phyloP scores from a whole-genome alignment of 2,797 vertebrate species.

The Ctenochaetus hawaiiensis region DNA sequence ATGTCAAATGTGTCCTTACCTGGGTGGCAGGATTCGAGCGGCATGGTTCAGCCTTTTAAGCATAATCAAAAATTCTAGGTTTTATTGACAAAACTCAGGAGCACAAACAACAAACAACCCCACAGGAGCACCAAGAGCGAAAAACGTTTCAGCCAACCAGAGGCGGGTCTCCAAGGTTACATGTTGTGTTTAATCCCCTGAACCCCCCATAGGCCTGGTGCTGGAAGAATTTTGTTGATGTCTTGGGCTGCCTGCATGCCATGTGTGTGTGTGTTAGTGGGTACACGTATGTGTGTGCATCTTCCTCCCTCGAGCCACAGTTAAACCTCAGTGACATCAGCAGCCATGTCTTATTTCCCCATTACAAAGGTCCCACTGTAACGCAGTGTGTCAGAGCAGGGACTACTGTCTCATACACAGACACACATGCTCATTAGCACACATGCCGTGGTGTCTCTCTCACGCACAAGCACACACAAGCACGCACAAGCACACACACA shows the following conservation, averaged over 20 bases:
- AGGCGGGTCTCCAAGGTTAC: constrained; percentile 76
- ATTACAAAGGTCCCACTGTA: constrained; percentile 79
- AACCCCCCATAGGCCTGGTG: constrained; percentile 65
- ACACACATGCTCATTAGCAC: constrained; percentile 56
- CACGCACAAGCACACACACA: constrained; percentile 16
- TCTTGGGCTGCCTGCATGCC: constrained; percentile 54
- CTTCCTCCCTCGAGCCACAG: constrained; percentile 65
- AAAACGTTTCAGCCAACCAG: constrained; percentile 61
- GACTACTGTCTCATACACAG: constrained; percentile 52
- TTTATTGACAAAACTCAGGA: constrained; percentile 60
- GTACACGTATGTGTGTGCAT: constrained; percentile 12
- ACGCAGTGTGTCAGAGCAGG: constrained; percentile 75
- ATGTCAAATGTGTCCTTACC: constrained; percentile 55
- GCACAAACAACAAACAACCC: constrained; percentile 62
- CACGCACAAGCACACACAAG: constrained; percentile 17
- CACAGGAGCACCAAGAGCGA: constrained; percentile 40
- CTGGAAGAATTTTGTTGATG: constrained; percentile 78
- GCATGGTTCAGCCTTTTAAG: constrained; percentile 46
- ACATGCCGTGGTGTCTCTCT: constrained; percentile 21
- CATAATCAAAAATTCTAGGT: constrained; percentile 60
- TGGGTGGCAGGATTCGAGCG: constrained; percentile 49
- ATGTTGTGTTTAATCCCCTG: constrained; percentile 75
- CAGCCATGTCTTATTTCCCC: constrained; percentile 81
- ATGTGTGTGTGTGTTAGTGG: constrained; percentile 23
- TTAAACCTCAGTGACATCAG: constrained; percentile 80